These are phyloP conservation scores for Drosophila sturtevanti DNA, from an alignment of 1,140 invertebrate genomes.

Conservation along the genomic window DNA sequence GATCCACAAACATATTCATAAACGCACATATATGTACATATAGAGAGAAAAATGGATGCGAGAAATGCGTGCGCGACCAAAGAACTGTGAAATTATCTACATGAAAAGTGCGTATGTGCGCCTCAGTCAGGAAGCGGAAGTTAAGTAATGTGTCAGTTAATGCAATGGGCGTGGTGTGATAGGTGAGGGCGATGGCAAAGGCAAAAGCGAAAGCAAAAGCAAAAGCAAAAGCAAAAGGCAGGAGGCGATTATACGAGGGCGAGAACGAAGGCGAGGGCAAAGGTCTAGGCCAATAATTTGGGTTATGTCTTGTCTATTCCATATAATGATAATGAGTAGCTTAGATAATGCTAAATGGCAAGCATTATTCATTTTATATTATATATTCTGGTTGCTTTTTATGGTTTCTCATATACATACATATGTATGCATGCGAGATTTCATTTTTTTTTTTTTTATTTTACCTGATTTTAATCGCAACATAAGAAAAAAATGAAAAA, in stretches of 20 bases:
- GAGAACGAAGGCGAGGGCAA: background rate
- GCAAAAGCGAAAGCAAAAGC: background rate
- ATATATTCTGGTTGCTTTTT: constrained; percentile 31
- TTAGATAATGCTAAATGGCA: constrained; percentile 44
- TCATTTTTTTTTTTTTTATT: too few species aligned
- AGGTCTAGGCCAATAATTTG: constrained; percentile 44
- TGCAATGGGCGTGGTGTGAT: constrained; percentile 47
- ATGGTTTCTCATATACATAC: constrained; percentile 29
- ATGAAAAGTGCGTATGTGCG: constrained; percentile 39
- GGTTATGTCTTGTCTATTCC: constrained; percentile 28
- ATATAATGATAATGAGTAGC: constrained; percentile 42
- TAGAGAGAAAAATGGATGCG: constrained; percentile 58
- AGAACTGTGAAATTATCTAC: constrained; percentile 79
- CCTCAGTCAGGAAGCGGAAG: constrained; percentile 74
- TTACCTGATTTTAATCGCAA: background rate
- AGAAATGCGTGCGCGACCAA: constrained; percentile 75
- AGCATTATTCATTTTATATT: constrained; percentile 25
- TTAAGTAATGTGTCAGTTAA: constrained; percentile 75
- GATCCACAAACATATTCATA: background rate
- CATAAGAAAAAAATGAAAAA: background rate
- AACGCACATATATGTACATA: too few species aligned
- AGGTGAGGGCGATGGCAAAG: constrained; percentile 35
- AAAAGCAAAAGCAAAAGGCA: constrained; percentile 16
- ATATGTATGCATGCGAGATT: too few species aligned
- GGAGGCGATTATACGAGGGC: too few species aligned